These are phyloP conservation scores for Callipepla squamata DNA, from an alignment of 2,113 vertebrate genomes.

Conservation along the genomic window DNA sequence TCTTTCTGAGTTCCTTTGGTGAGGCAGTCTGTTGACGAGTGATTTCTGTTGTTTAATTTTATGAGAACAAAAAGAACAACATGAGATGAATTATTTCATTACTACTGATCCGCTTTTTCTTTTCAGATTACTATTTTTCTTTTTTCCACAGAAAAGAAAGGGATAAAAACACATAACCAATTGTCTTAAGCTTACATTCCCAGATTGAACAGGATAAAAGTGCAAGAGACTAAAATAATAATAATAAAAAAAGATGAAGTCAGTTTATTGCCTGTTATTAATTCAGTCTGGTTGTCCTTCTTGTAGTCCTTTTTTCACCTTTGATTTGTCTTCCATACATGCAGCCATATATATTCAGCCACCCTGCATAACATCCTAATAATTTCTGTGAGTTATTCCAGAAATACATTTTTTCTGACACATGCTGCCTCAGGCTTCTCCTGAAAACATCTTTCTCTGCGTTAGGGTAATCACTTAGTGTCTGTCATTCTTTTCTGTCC, in stretches of 20 bases:
- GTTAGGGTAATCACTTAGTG: conserved; percentile 30
- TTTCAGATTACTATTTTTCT: neutral
- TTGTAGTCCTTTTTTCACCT: neutral
- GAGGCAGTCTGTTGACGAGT: neutral
- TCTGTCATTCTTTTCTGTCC: neutral
- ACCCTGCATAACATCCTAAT: neutral
- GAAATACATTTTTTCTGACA: conserved; percentile 46
- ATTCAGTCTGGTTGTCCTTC: neutral
- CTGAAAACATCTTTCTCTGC: conserved; percentile 1
- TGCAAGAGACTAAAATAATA: neutral
- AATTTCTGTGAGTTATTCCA: conserved; percentile 10
- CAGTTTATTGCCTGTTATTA: neutral
- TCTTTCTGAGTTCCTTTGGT: neutral
- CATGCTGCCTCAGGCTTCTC: conserved; percentile 18
- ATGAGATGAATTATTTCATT: neutral
- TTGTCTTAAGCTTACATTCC: neutral
- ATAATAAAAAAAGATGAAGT: neutral
- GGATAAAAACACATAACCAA: neutral
- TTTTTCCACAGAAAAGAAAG: neutral
- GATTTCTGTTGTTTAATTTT: conserved; percentile 27
- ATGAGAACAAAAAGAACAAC: neutral
- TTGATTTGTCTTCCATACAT: conserved; percentile 13
- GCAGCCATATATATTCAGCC: neutral
- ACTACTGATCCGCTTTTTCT: neutral
- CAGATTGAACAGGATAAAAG: neutral